phyloP scores from a whole-genome alignment of 2,888 invertebrate species.

The Matsumyia berberina region DNA sequence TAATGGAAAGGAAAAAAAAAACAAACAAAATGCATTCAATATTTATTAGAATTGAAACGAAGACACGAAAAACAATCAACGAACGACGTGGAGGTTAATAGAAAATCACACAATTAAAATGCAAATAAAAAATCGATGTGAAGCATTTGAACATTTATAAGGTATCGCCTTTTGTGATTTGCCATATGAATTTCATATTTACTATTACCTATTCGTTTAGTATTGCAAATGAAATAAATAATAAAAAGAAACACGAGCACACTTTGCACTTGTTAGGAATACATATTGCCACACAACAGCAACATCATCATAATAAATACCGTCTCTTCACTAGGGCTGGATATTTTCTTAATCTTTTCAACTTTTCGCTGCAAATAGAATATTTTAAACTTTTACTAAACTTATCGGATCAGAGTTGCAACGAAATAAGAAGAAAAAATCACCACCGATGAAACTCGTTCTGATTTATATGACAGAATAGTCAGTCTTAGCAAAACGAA shows the following conservation, averaged over 20 bases:
- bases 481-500: no score
- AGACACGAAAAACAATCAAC: no score
- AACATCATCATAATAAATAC: slow-evolving; percentile 78
- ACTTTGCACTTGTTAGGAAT: slow-evolving; percentile 74
- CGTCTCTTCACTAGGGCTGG: slow-evolving; percentile 83
- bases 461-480: no score
- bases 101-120: slow-evolving; percentile 46
- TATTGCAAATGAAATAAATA: slow-evolving; percentile 51
- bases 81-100: slow-evolving; percentile 33
- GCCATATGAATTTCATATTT: neutral
- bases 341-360: slow-evolving; percentile 82
- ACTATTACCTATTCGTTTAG: slow-evolving; percentile 44
- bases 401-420: neutral
- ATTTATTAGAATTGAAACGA: no score
- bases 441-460: no score
- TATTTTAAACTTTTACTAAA: slow-evolving; percentile 17
- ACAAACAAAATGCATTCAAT: slow-evolving; percentile 39
- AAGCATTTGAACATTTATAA: slow-evolving; percentile 43
- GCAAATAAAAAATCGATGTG: slow-evolving; percentile 44
- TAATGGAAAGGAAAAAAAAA: slow-evolving; percentile 53
- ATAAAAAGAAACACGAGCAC: slow-evolving; percentile 41
- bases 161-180: neutral
- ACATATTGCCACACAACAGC: slow-evolving; percentile 9
- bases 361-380: slow-evolving; percentile 81
- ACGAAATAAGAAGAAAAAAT: no score